A percentile compares a stretch with the other conserved stretches of the same genome.
phyloP scores from a whole-genome alignment of 2,113 vertebrate genomes.

The Ranitomeya imitator region DNA sequence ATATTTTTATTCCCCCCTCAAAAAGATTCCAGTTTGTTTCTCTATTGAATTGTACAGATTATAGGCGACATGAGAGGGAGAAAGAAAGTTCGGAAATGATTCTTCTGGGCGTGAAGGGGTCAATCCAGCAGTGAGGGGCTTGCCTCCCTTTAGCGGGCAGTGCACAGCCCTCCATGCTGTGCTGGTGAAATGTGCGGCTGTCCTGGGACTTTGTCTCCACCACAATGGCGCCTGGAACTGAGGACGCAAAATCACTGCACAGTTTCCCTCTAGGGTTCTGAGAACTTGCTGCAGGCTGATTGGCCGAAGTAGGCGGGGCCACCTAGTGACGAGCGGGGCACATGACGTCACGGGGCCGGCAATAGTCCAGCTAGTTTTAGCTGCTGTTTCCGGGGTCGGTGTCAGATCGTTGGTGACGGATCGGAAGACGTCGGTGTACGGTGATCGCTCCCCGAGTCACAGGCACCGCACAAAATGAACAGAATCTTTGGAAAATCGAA shows the following conservation, averaged over 20 bases:
- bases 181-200: too few species aligned
- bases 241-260: neutral
- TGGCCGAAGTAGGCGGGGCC: neutral
- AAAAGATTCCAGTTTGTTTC: too few species aligned
- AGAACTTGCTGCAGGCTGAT: neutral
- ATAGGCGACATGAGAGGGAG: too few species aligned
- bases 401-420: neutral
- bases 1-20: too few species aligned
- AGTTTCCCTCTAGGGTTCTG: neutral
- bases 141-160: too few species aligned
- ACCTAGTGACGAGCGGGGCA: neutral
- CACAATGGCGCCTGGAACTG: neutral
- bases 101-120: too few species aligned
- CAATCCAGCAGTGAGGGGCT: too few species aligned
- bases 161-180: too few species aligned
- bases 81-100: too few species aligned
- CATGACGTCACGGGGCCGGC: conserved; percentile 54
- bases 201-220: neutral
- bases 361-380: neutral
- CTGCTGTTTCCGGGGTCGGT: conserved; percentile 59
- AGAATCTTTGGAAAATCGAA: conserved; percentile 90
- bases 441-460: conserved; percentile 35
- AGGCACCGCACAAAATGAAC: conserved; percentile 76
- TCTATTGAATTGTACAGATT: too few species aligned
- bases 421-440: neutral